These are phyloP conservation scores for Neoaliturus tenellus DNA, from an alignment of 2,888 invertebrate genomes.

Conservation along the genomic window DNA sequence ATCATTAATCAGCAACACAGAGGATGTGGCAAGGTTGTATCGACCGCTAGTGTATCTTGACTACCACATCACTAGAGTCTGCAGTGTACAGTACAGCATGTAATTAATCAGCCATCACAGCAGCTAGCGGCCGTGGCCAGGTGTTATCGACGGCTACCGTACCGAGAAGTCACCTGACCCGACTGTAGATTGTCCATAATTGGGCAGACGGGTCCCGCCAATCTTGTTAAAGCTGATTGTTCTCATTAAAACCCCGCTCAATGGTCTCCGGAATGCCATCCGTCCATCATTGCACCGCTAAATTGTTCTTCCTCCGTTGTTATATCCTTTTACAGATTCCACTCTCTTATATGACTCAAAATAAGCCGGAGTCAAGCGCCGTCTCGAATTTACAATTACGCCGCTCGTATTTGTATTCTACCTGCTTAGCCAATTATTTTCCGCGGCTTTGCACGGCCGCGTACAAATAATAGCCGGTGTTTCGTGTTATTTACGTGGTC, in stretches of 20 bases:
- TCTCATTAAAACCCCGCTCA: slow-evolving; percentile 43
- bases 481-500: slow-evolving; percentile 22
- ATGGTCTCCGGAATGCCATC: slow-evolving; percentile 29
- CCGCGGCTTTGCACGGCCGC: slow-evolving; percentile 21
- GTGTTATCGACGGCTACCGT: slow-evolving; percentile 18
- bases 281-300: slow-evolving; percentile 43
- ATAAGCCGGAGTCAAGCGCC: slow-evolving; percentile 21
- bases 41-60: neutral
- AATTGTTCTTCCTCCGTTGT: slow-evolving; percentile 33
- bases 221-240: slow-evolving; percentile 34
- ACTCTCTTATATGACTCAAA: slow-evolving; percentile 25
- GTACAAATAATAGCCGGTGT: slow-evolving; percentile 33
- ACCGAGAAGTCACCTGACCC: slow-evolving; percentile 23
- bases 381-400: slow-evolving; percentile 39
- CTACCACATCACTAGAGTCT: neutral
- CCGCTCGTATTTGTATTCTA: slow-evolving; percentile 18
- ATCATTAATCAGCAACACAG: neutral
- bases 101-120: neutral
- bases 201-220: slow-evolving; percentile 37
- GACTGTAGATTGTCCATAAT: slow-evolving; percentile 36
- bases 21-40: too few relatives aligned
- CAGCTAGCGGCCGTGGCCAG: neutral
- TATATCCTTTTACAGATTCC: slow-evolving; percentile 35
- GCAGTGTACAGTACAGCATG: neutral
- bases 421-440: slow-evolving; percentile 22